Percentiles rank a stretch among this genome's conserved stretches.
phyloP scores from a whole-genome alignment of 2,888 invertebrate species.

The Malthinus seriepunctatus region DNA sequence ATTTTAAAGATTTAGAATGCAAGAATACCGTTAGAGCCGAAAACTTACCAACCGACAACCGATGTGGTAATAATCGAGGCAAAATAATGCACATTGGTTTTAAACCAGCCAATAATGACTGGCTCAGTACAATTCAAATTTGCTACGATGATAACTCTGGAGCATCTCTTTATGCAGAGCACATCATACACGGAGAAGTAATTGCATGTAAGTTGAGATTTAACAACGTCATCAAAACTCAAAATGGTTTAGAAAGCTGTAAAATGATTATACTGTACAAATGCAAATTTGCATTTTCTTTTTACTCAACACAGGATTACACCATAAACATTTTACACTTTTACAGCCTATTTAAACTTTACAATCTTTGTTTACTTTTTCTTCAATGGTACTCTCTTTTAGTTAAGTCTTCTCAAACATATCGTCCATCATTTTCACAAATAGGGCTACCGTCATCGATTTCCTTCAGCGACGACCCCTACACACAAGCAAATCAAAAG shows the following conservation, averaged over 20 bases:
- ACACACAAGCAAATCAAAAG: slow-evolving; percentile 48
- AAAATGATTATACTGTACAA: too few relatives aligned
- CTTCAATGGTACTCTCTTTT: too few relatives aligned
- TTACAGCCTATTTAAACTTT: too few relatives aligned
- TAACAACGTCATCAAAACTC: too few relatives aligned
- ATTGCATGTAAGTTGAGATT: slow-evolving; percentile 46
- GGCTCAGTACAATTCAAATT: slow-evolving; percentile 44
- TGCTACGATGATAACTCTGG: slow-evolving; percentile 49
- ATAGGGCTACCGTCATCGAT: slow-evolving; percentile 42
- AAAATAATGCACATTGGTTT: slow-evolving; percentile 45
- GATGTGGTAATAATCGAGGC: slow-evolving; percentile 43
- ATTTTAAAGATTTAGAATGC: slow-evolving; percentile 42
- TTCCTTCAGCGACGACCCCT: slow-evolving; percentile 38
- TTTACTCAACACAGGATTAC: too few relatives aligned
- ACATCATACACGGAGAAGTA: slow-evolving; percentile 48
- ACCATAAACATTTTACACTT: too few relatives aligned
- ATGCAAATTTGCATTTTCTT: too few relatives aligned
- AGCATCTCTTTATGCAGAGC: slow-evolving; percentile 47
- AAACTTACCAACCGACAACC: slow-evolving; percentile 37
- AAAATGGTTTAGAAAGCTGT: too few relatives aligned
- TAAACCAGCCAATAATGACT: slow-evolving; percentile 35
- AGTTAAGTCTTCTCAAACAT: slow-evolving; percentile 42
- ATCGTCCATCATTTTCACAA: slow-evolving; percentile 48
- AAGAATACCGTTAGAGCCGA: slow-evolving; percentile 41
- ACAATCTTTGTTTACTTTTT: too few relatives aligned